phyloP scores from a whole-genome alignment of 1,140 invertebrate species.

The Sipha flava region DNA sequence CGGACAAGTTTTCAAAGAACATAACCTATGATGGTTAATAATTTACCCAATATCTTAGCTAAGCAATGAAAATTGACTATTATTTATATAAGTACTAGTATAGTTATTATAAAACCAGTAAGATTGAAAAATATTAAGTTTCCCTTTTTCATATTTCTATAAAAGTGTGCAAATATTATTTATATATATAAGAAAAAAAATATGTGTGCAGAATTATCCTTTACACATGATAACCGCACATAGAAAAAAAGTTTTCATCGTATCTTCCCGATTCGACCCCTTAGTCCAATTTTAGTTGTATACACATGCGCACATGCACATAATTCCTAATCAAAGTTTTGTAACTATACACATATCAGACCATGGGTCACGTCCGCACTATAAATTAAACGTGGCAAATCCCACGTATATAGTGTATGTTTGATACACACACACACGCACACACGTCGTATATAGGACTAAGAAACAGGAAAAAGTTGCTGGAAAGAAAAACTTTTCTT shows the following conservation, averaged over 20 bases:
- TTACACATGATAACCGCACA: background rate
- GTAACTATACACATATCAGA: background rate
- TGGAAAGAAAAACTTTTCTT: conserved; percentile 1
- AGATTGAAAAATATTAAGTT: too few relatives aligned
- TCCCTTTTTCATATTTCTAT: too few relatives aligned
- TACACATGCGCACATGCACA: background rate
- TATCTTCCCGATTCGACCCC: background rate
- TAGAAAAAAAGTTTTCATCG: background rate
- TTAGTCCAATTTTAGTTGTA: background rate
- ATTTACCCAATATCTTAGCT: too few relatives aligned
- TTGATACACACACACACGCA: background rate
- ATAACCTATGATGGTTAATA: too few relatives aligned
- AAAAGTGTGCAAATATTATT: too few relatives aligned
- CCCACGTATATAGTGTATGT: background rate
- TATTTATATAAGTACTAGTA: too few relatives aligned
- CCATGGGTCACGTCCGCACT: background rate
- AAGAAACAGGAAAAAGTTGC: background rate
- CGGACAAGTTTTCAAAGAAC: background rate
- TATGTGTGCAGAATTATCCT: background rate
- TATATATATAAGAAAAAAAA: background rate
- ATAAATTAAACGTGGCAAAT: conserved; percentile 22
- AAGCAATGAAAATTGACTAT: too few relatives aligned
- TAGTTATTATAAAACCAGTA: too few relatives aligned
- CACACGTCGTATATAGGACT: background rate
- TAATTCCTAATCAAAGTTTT: conserved; percentile 25